These are phyloP conservation scores for Caerostris extrusa DNA, from an alignment of 1,140 invertebrate genomes.

Conservation along the genomic window DNA sequence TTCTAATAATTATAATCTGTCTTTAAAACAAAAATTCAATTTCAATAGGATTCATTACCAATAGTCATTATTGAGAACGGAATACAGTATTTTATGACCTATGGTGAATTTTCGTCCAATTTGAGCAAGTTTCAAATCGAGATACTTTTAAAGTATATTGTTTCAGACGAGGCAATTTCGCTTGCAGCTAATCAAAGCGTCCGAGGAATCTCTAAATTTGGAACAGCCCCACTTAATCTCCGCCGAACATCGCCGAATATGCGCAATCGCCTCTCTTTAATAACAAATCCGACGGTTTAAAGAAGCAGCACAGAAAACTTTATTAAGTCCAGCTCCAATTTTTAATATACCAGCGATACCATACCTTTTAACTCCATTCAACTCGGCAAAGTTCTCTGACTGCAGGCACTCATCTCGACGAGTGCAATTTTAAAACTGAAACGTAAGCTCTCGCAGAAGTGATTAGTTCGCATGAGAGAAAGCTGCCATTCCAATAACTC, in stretches of 20 bases:
- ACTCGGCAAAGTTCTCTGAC: neutral
- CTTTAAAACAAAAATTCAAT: too few species aligned
- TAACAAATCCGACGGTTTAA: neutral
- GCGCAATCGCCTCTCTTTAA: slow-evolving; percentile 26
- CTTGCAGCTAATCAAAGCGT: neutral
- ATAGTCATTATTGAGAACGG: neutral
- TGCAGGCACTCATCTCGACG: neutral
- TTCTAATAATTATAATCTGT: too few species aligned
- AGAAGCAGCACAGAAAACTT: neutral
- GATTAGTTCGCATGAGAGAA: neutral
- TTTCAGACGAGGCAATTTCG: neutral
- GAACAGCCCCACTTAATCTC: neutral
- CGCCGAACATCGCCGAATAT: neutral
- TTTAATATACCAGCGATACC: slow-evolving; percentile 14
- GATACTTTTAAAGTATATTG: neutral
- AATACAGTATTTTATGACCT: too few species aligned
- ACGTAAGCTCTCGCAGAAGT: slow-evolving; percentile 33
- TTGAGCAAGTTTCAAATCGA: neutral
- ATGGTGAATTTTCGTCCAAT: neutral
- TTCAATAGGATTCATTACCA: neutral
- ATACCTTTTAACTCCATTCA: neutral
- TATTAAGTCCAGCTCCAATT: slow-evolving; percentile 26
- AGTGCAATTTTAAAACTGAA: slow-evolving; percentile 39
- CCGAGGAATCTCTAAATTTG: neutral
- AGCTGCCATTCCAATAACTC: slow-evolving; percentile 2